phyloP scores from a whole-genome alignment of 2,888 invertebrate genomes.

The Aelia acuminata region DNA sequence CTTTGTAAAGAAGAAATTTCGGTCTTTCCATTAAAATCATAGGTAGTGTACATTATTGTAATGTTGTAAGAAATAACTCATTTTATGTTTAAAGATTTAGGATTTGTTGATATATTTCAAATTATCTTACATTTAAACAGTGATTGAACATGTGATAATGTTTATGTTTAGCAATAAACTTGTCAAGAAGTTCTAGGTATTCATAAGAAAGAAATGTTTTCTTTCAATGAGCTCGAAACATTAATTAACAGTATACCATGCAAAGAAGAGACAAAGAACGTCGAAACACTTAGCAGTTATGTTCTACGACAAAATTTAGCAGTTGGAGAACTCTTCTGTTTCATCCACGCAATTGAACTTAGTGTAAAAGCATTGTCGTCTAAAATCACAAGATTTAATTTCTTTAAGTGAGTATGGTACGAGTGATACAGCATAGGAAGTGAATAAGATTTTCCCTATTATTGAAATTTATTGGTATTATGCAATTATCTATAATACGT shows the following conservation, averaged over 20 bases:
- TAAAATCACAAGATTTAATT: constrained; percentile 8
- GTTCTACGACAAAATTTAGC: neutral
- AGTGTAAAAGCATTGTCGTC: neutral
- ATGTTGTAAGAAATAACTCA: too few species aligned
- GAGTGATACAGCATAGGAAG: neutral
- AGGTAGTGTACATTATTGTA: too few species aligned
- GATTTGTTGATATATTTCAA: too few species aligned
- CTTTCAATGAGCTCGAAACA: neutral
- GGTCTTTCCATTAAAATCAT: too few species aligned
- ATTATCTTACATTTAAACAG: neutral
- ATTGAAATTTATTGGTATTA: too few species aligned
- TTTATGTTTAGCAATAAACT: neutral
- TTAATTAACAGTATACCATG: neutral
- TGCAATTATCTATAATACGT: too few species aligned
- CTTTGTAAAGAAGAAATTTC: too few species aligned
- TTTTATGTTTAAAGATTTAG: too few species aligned
- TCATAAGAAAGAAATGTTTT: neutral
- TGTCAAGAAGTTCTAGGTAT: neutral
- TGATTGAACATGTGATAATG: neutral
- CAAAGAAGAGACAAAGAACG: neutral
- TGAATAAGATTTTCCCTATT: neutral
- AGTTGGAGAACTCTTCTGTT: neutral
- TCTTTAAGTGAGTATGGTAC: neutral
- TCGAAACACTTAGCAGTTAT: constrained; percentile 19
- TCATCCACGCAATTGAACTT: neutral